These are phyloP conservation scores for Silurus aristotelis DNA, from an alignment of 2,797 vertebrate species.

Conservation along the genomic window DNA sequence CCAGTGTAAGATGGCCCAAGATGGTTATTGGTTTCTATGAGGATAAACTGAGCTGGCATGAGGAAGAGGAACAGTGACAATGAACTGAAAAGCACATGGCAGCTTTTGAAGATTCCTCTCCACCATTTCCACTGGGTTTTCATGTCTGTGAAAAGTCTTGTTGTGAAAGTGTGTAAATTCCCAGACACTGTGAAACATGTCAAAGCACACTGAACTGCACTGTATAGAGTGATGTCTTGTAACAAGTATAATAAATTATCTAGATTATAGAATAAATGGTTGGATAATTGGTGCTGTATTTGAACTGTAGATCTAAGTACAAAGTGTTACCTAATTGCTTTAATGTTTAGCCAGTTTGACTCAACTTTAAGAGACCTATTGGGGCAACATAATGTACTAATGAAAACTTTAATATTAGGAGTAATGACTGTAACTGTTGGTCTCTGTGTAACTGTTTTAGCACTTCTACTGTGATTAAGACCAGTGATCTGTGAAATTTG, in stretches of 20 bases:
- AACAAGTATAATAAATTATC: neutral
- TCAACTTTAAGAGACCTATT: slow-evolving; percentile 32
- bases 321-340: slow-evolving; percentile 13
- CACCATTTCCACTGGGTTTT: slow-evolving; percentile 38
- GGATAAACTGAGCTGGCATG: slow-evolving; percentile 94
- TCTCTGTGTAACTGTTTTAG: slow-evolving; percentile 29
- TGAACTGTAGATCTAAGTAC: slow-evolving; percentile 30
- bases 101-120: slow-evolving; percentile 41
- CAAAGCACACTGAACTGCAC: slow-evolving; percentile 44
- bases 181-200: slow-evolving; percentile 52
- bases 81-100: slow-evolving; percentile 35
- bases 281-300: slow-evolving; percentile 24
- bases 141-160: slow-evolving; percentile 35
- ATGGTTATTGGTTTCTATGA: slow-evolving; percentile 97
- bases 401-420: slow-evolving; percentile 3
- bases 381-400: neutral
- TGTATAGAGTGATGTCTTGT: slow-evolving; percentile 31
- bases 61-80: slow-evolving; percentile 82
- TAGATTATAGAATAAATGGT: slow-evolving; percentile 5
- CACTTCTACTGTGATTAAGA: slow-evolving; percentile 54
- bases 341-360: slow-evolving; percentile 21
- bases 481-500: slow-evolving; percentile 45
- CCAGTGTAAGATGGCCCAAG: slow-evolving; percentile 92
- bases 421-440: slow-evolving; percentile 13
- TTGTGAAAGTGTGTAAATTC: slow-evolving; percentile 47